Base-by-base conservation (phyloP, 1,140 invertebrate genomes). In the Saccostrea echinata region DNA sequence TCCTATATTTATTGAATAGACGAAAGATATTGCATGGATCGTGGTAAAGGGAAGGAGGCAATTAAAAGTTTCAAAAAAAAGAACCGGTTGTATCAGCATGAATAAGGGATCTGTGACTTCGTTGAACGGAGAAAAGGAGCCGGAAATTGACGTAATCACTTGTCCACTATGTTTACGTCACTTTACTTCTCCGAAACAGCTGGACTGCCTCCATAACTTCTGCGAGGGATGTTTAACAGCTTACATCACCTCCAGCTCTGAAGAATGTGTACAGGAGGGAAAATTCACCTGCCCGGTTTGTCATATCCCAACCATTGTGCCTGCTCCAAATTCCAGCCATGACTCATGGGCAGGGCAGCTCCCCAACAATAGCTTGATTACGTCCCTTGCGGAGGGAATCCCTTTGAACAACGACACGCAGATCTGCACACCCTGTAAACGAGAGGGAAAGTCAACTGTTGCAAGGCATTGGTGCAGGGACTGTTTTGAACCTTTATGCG, bases 201-300 rank as follows among this genome's bases (percentile, higher is more conserved):
- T 90, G 83, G 87, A 85, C 24, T 88, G 89, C 71, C 82, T 86
- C 16, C 89, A 90, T 61, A 61, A 30, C 18, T 80, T 84, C 18
- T 86, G 85, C 86, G 86, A 86, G 43, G 24, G 51, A 30, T 85
- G 82, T 71, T 43, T 86, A 30, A 68, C 81, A 52, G 81, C 84
- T 24, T 86, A 80, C 71, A 90, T 88, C 80, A 64, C 71, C 18
- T 52, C 87, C 6, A 21, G 57, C 51, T 33, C 12, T 3, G n/a
- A 55, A 27, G 76, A 82, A 21, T 51, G 57, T n/a, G 30, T 27
- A 55, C 51, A 80, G 2, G 52, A 84, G 55, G 18, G 21, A 12
- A 71, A 61, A 27, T 88, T 88, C 71, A 71, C 35, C 6, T 88
- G 84, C 33, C 84, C 87, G 0, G 52, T 84, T 16, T 76, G 82